Conservation (phyloP, 2,888 invertebrate species). For the Orthosia gothica region DNA sequence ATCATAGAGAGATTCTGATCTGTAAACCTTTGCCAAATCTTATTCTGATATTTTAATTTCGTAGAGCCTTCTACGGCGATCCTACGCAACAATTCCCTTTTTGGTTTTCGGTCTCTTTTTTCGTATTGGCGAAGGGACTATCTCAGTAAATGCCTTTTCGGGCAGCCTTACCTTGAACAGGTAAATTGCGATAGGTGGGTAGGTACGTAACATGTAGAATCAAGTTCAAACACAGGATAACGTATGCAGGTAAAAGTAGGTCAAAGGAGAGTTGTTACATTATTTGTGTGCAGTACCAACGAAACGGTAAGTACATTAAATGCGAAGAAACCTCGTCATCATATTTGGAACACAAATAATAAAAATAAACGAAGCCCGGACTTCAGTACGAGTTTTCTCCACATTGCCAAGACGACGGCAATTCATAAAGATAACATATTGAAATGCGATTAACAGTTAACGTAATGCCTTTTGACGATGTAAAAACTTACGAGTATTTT, state of each 20-base stretch:
- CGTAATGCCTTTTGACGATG: slow-evolving; percentile 82
- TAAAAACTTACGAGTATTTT: slow-evolving; percentile 78
- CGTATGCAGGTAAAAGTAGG: slow-evolving; percentile 38
- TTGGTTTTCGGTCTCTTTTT: slow-evolving; percentile 24
- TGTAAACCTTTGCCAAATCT: not conserved
- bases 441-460: slow-evolving; percentile 83
- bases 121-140: slow-evolving; percentile 1
- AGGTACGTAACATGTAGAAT: slow-evolving; percentile 13
- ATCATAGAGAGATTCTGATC: not conserved
- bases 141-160: slow-evolving; percentile 24
- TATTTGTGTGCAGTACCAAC: slow-evolving; percentile 49
- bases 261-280: slow-evolving; percentile 56
- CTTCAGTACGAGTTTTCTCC: slow-evolving; percentile 79
- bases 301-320: slow-evolving; percentile 50
- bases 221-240: slow-evolving; percentile 50
- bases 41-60: not conserved
- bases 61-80: not conserved
- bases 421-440: slow-evolving; percentile 84
- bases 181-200: slow-evolving; percentile 19
- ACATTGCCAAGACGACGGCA: slow-evolving; percentile 74
- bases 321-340: slow-evolving; percentile 71
- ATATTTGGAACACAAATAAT: slow-evolving; percentile 77
- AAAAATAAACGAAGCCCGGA: slow-evolving; percentile 77
- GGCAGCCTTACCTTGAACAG: slow-evolving; percentile 20
- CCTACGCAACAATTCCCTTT: slow-evolving; percentile 12